Conservation (phyloP, 2,888 invertebrate genomes). For the Unio pictorum region DNA sequence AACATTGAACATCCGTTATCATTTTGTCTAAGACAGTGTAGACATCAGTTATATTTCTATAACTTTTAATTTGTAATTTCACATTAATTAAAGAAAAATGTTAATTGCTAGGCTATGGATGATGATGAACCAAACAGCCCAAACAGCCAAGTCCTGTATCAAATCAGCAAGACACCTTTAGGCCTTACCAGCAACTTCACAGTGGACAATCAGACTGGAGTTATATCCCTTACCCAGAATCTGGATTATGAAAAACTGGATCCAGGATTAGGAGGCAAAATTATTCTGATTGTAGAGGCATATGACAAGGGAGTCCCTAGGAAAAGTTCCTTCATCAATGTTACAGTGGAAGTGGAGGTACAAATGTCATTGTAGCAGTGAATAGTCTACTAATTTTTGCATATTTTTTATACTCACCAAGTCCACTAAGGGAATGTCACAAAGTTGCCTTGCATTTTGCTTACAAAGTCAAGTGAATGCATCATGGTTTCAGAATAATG, state of each 20-base stretch:
- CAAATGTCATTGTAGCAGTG: slow-evolving; percentile 39
- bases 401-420: not conserved
- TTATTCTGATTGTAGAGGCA: slow-evolving; percentile 54
- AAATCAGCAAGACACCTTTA: slow-evolving; percentile 44
- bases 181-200: slow-evolving; percentile 72
- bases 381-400: not conserved
- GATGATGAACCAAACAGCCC: slow-evolving; percentile 76
- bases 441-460: not conserved
- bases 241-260: slow-evolving; percentile 64
- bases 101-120: slow-evolving; percentile 78
- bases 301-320: slow-evolving; percentile 60
- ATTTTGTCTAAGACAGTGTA: too few relatives aligned
- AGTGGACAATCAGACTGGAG: slow-evolving; percentile 80
- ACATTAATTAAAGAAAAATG: too few relatives aligned
- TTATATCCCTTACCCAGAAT: slow-evolving; percentile 54
- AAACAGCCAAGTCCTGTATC: slow-evolving; percentile 62
- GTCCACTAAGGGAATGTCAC: not conserved
- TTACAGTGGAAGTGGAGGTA: slow-evolving; percentile 77
- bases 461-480: too few relatives aligned
- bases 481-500: too few relatives aligned
- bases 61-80: too few relatives aligned
- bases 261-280: slow-evolving; percentile 41
- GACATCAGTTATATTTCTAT: too few relatives aligned
- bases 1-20: too few relatives aligned
- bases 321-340: slow-evolving; percentile 50